Evolutionary conservation across 2,888 invertebrate species (phyloP).

Genomic region (Chrysina gloriosa): DNA sequence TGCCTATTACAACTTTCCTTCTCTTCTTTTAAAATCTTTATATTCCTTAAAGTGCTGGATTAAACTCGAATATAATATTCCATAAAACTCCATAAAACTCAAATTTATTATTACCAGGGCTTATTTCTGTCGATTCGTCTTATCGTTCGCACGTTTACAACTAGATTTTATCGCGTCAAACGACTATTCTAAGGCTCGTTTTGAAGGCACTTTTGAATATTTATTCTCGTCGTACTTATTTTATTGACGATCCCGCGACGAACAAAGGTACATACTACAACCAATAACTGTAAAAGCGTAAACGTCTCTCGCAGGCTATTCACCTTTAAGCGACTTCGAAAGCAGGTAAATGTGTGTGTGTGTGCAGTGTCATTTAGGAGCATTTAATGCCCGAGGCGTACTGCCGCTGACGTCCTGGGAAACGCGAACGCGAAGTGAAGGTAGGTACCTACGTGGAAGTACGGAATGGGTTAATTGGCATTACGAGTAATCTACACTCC

Average conservation of each 20-base stretch:
- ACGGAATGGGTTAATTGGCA: not conserved
- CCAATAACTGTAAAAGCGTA: constrained; percentile 16
- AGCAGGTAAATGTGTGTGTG: too few species aligned
- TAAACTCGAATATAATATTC: too few species aligned
- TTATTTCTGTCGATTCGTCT: too few species aligned
- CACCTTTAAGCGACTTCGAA: not conserved
- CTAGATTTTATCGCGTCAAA: too few species aligned
- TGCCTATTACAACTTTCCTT: too few species aligned
- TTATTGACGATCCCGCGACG: not conserved
- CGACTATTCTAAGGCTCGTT: not conserved
- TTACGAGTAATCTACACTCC: not conserved
- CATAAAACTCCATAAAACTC: too few species aligned
- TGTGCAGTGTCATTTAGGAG: constrained; percentile 7
- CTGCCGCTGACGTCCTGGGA: constrained; percentile 1
- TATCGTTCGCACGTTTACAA: too few species aligned
- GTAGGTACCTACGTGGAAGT: too few species aligned
- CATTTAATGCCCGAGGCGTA: not conserved
- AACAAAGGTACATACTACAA: not conserved
- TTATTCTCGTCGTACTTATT: constrained; percentile 1
- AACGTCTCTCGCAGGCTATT: constrained; percentile 21
- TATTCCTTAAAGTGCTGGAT: too few species aligned
- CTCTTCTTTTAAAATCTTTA: too few species aligned
- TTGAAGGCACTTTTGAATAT: not conserved
- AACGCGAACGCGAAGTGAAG: constrained; percentile 1
- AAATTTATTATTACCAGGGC: too few species aligned